Percentiles rank a stretch among this genome's conserved stretches.
Evolutionary conservation across 2,888 invertebrate species (phyloP).

Genomic region (Lacanobia wlatinum): DNA sequence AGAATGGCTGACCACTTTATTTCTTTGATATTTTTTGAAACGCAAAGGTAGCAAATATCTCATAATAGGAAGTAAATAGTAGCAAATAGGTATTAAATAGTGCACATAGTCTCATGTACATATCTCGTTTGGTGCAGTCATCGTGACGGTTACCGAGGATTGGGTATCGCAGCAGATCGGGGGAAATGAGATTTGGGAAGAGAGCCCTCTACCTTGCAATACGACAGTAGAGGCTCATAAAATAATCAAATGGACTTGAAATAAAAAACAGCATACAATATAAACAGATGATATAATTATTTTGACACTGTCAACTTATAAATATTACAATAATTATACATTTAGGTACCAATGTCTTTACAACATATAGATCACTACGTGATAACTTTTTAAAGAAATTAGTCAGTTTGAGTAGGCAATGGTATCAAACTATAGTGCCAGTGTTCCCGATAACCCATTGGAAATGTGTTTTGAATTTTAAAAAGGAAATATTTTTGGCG

Average conservation of each 20-base stretch:
- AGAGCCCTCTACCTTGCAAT: too few relatives aligned
- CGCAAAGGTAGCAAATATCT: too few relatives aligned
- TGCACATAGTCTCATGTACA: too few relatives aligned
- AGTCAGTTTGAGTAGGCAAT: constrained; percentile 58
- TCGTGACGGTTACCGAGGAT: too few relatives aligned
- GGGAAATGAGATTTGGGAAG: too few relatives aligned
- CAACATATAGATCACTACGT: constrained; percentile 74
- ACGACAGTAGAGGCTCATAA: too few relatives aligned
- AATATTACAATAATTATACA: constrained; percentile 74
- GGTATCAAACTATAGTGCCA: constrained; percentile 52
- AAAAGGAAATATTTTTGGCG: constrained; percentile 42
- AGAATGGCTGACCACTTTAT: too few relatives aligned
- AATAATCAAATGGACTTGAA: constrained; percentile 64
- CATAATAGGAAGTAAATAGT: too few relatives aligned
- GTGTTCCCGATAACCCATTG: constrained; percentile 64
- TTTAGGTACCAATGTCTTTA: constrained; percentile 79
- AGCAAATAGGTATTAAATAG: too few relatives aligned
- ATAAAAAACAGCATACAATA: constrained; percentile 80
- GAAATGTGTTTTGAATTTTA: constrained; percentile 57
- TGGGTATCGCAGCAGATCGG: too few relatives aligned
- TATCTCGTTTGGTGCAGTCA: too few relatives aligned
- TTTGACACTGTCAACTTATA: constrained; percentile 89
- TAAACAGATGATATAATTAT: constrained; percentile 88
- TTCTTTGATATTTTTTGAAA: too few relatives aligned
- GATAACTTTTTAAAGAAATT: constrained; percentile 68